A percentile compares a stretch with the other conserved stretches of the same genome.
Evolutionary conservation across 1,140 invertebrate genomes (phyloP).

Genomic region (Drusus annulatus): DNA sequence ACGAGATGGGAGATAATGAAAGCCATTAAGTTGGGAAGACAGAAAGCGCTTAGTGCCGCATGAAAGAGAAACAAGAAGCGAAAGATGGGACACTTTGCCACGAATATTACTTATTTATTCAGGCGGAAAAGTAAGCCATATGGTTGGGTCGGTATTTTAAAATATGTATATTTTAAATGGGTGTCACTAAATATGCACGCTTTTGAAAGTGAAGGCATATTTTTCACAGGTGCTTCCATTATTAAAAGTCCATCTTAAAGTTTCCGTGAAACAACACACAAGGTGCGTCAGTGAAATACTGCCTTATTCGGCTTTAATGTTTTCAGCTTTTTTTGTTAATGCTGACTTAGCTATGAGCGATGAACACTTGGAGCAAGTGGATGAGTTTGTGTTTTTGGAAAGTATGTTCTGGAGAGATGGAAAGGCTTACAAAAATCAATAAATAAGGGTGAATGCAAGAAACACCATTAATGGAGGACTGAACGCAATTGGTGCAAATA

Average conservation of each 20-base stretch:
- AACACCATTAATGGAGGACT: too few relatives aligned
- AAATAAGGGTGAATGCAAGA: too few relatives aligned
- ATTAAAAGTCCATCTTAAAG: too few relatives aligned
- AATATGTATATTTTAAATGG: conserved; percentile 27
- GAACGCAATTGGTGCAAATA: too few relatives aligned
- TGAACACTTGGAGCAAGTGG: too few relatives aligned
- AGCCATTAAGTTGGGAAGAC: conserved; percentile 57
- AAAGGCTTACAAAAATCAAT: too few relatives aligned
- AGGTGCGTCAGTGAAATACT: too few relatives aligned
- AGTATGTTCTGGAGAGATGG: too few relatives aligned
- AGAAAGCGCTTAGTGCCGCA: conserved; percentile 45
- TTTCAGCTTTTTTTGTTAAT: not conserved
- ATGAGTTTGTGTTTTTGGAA: too few relatives aligned
- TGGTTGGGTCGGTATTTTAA: conserved; percentile 17
- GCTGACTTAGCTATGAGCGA: too few relatives aligned
- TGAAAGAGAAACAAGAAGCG: conserved; percentile 26
- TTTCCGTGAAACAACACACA: too few relatives aligned
- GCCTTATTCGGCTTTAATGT: too few relatives aligned
- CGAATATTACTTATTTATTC: conserved; percentile 56
- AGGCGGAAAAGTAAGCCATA: conserved; percentile 32
- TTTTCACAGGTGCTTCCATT: not conserved
- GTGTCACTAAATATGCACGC: not conserved
- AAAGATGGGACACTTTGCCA: conserved; percentile 24
- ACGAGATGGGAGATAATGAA: conserved; percentile 59
- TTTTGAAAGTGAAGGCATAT: conserved; percentile 12